Evolutionary conservation across 64 coral and sea anemone species (phyloP).

Genomic region (Actinia equina): DNA sequence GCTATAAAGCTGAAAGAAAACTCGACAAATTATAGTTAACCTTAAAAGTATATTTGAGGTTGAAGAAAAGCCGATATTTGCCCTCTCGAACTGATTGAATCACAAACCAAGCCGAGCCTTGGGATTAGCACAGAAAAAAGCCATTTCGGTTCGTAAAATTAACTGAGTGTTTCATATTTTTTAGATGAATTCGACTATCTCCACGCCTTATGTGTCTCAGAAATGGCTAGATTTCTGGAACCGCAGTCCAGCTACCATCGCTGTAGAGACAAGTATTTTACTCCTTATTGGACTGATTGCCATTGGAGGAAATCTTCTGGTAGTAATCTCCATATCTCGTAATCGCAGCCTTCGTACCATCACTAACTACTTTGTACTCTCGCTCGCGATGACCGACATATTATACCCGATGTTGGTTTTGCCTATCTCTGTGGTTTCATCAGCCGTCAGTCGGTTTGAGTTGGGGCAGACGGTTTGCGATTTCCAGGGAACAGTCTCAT

Average conservation of each 20-base stretch:
- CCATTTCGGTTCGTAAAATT: too few relatives aligned
- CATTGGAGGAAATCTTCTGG: constrained; percentile 37
- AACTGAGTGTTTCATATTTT: too few relatives aligned
- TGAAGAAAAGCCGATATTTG: too few relatives aligned
- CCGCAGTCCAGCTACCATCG: not conserved
- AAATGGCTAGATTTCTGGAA: not conserved
- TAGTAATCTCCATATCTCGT: constrained; percentile 26
- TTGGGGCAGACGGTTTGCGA: not conserved
- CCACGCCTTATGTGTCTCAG: too few relatives aligned
- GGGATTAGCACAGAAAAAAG: too few relatives aligned
- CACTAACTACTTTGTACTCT: constrained; percentile 43
- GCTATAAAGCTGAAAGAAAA: too few relatives aligned
- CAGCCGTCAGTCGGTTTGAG: not conserved
- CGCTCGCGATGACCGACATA: constrained; percentile 18
- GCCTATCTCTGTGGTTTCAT: not conserved
- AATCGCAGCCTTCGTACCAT: constrained; percentile 35
- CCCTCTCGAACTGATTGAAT: too few relatives aligned
- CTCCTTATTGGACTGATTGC: constrained; percentile 24
- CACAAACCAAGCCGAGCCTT: too few relatives aligned
- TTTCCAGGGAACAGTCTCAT: not conserved
- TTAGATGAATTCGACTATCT: too few relatives aligned
- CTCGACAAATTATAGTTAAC: too few relatives aligned
- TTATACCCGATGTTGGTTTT: not conserved
- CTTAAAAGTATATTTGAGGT: too few relatives aligned
- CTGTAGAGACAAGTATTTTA: constrained; percentile 25